Conservation (phyloP, 92 coral and sea anemone species). For the Parazoanthus atlanticus region DNA sequence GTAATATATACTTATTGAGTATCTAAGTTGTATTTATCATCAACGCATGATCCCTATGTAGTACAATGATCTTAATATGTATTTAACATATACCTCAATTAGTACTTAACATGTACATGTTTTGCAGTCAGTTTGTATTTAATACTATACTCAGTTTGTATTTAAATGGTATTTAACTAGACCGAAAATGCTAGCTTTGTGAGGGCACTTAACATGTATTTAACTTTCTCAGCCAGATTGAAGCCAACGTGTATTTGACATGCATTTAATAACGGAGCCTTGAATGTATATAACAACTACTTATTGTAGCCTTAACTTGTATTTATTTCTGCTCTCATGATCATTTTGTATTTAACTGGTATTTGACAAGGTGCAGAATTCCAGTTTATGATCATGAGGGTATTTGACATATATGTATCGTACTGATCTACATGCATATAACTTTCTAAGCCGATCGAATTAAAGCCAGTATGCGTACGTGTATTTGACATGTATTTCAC, state of each 20-base stretch:
- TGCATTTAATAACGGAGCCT: background rate
- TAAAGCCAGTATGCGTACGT: background rate
- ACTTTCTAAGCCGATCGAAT: background rate
- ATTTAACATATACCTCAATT: background rate
- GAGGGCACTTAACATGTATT: background rate
- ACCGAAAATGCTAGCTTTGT: background rate
- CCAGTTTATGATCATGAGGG: background rate
- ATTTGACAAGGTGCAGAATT: background rate
- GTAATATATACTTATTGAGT: background rate
- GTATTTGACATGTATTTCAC: background rate
- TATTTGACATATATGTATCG: background rate
- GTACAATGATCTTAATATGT: background rate
- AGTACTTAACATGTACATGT: background rate
- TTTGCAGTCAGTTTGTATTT: conserved; percentile 1
- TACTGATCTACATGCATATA: too few species aligned
- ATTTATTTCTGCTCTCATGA: too few species aligned
- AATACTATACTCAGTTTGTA: background rate
- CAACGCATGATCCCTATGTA: background rate
- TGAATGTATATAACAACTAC: too few species aligned
- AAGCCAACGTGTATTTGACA: background rate
- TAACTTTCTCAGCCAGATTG: background rate
- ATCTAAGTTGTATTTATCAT: background rate
- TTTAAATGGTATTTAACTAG: background rate
- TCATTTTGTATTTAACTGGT: background rate
- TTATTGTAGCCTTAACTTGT: too few species aligned